phyloP scores from a whole-genome alignment of 2,888 invertebrate species.

The Sarcophaga rosellei region DNA sequence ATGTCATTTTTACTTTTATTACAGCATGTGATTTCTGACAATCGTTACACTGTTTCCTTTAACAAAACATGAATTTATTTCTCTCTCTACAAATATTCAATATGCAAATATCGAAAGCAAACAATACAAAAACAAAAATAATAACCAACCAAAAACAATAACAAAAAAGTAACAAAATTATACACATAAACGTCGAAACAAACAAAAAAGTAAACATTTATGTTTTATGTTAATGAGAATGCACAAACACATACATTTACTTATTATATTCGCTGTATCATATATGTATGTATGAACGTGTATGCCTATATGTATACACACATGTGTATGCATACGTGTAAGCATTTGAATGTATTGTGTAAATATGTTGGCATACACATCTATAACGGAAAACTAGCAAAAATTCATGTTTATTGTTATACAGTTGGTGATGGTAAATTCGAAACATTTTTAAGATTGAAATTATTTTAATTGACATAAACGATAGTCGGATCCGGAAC shows the following conservation, averaged over 20 bases:
- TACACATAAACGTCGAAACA: slow-evolving; percentile 68
- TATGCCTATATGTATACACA: not conserved
- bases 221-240: slow-evolving; percentile 79
- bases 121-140: slow-evolving; percentile 43
- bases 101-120: slow-evolving; percentile 64
- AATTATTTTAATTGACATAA: too few species aligned
- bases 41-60: slow-evolving; percentile 25
- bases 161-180: slow-evolving; percentile 30
- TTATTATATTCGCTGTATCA: not conserved
- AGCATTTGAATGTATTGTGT: too few species aligned
- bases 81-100: slow-evolving; percentile 49
- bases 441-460: too few species aligned
- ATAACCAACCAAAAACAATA: slow-evolving; percentile 33
- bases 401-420: too few species aligned
- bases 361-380: too few species aligned
- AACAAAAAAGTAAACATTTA: slow-evolving; percentile 77
- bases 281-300: not conserved
- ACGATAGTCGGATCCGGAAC: too few species aligned
- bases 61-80: slow-evolving; percentile 24
- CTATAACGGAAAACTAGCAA: too few species aligned
- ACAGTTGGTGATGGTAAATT: too few species aligned
- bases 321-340: not conserved
- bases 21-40: too few species aligned
- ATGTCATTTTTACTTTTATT: too few species aligned
- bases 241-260: not conserved